These are phyloP conservation scores for Oceanodroma tethys DNA, from an alignment of 2,113 vertebrate genomes.

Conservation along the genomic window DNA sequence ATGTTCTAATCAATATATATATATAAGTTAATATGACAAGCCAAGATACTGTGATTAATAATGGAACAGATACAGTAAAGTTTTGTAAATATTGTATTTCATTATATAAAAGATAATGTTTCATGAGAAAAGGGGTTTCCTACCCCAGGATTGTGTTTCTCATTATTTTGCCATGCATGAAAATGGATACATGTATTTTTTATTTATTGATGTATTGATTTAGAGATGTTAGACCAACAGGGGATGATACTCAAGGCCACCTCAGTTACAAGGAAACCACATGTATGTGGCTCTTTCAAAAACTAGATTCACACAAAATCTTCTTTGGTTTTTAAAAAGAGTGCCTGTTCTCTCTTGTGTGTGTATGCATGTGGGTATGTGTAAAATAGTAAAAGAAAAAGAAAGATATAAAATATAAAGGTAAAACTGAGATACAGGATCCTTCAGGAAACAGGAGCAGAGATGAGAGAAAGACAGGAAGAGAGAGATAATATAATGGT, in stretches of 20 bases:
- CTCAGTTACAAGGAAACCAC: conserved; percentile 4
- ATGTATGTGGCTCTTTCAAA: neutral
- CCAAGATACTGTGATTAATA: conserved; percentile 35
- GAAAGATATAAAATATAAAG: neutral
- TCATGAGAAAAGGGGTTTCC: neutral
- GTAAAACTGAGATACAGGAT: neutral
- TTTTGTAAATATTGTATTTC: conserved; percentile 31
- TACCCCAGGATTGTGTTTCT: neutral
- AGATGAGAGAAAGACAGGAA: neutral
- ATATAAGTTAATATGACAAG: conserved; percentile 40
- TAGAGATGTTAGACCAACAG: neutral
- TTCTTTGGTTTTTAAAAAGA: conserved; percentile 47
- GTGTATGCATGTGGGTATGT: neutral
- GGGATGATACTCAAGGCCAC: neutral
- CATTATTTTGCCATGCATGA: neutral
- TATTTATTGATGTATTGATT: neutral
- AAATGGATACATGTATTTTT: neutral
- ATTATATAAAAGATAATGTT: conserved; percentile 41
- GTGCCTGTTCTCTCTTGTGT: neutral
- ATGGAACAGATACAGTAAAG: neutral
- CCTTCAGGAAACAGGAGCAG: neutral
- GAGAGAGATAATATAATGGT: conserved; percentile 1
- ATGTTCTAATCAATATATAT: neutral
- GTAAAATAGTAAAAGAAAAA: conserved; percentile 20
- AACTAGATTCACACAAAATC: neutral